These are phyloP conservation scores for Auanema sp. DNA, from an alignment of 2,888 invertebrate genomes.

Conservation along the genomic window DNA sequence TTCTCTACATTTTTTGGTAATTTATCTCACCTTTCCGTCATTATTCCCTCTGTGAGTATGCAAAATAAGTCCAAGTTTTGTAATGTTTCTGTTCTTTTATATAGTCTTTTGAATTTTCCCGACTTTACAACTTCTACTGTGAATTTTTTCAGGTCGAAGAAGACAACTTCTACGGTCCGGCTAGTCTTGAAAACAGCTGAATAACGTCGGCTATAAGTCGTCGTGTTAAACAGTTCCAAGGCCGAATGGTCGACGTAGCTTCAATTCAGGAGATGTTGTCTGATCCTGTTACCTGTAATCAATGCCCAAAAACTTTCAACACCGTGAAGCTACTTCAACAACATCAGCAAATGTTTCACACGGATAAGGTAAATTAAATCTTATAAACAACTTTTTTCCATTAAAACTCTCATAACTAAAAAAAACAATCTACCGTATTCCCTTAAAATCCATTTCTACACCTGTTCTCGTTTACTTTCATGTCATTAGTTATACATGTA, in stretches of 20 bases:
- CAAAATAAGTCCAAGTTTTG: neutral
- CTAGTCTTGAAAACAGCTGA: neutral
- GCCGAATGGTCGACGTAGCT: conserved; percentile 1
- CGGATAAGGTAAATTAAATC: conserved; percentile 52
- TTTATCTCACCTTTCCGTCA: neutral
- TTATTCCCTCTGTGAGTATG: neutral
- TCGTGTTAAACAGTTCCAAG: too few species aligned
- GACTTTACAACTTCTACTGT: neutral
- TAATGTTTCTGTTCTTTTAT: neutral
- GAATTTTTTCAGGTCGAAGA: too few species aligned
- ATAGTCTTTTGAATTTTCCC: neutral
- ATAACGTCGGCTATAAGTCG: too few species aligned
- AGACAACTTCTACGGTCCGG: conserved; percentile 2
- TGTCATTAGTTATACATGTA: too few species aligned
- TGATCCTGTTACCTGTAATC: conserved; percentile 30
- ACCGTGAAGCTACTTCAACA: conserved; percentile 52
- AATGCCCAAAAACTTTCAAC: conserved; percentile 54
- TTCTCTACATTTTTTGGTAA: neutral
- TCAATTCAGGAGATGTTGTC: conserved; percentile 19
- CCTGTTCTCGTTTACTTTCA: too few species aligned
- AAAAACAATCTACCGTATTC: too few species aligned
- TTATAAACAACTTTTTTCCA: neutral
- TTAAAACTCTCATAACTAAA: too few species aligned
- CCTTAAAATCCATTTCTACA: too few species aligned
- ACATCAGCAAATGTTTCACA: conserved; percentile 59